These are phyloP conservation scores for Psettodes erumei DNA, from an alignment of 2,113 vertebrate species.

Conservation along the genomic window DNA sequence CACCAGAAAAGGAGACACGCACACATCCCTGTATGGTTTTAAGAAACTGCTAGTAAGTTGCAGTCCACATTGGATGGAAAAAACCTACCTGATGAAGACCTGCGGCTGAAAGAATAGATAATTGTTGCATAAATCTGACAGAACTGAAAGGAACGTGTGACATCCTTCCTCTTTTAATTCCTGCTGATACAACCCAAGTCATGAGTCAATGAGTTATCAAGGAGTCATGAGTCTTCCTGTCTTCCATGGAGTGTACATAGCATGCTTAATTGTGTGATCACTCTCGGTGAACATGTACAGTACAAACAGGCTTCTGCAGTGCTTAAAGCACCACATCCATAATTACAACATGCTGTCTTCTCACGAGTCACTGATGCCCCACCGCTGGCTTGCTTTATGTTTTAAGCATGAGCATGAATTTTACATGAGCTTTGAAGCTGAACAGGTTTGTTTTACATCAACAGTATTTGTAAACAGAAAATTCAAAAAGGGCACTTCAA, in stretches of 20 bases:
- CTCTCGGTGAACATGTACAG: slow-evolving; percentile 30
- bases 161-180: slow-evolving; percentile 19
- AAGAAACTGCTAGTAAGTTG: background rate
- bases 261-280: slow-evolving; percentile 43
- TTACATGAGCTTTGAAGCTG: slow-evolving; percentile 68
- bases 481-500: slow-evolving; percentile 21
- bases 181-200: slow-evolving; percentile 18
- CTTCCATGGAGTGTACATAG: background rate
- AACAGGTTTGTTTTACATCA: slow-evolving; percentile 64
- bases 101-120: background rate
- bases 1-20: background rate
- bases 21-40: background rate
- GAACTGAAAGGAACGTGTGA: slow-evolving; percentile 12
- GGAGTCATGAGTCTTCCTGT: slow-evolving; percentile 27
- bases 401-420: slow-evolving; percentile 76
- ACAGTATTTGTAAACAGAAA: slow-evolving; percentile 60
- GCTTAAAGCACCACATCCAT: slow-evolving; percentile 42
- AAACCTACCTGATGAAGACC: slow-evolving; percentile 13
- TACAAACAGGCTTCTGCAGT: slow-evolving; percentile 18
- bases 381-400: slow-evolving; percentile 48
- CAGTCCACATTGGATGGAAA: slow-evolving; percentile 10
- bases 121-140: slow-evolving; percentile 33
- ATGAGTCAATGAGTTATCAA: slow-evolving; percentile 62
- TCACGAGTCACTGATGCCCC: slow-evolving; percentile 38
- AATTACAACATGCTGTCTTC: slow-evolving; percentile 59